These are phyloP conservation scores for Trachurus trachurus DNA, from an alignment of 2,797 vertebrate species.

Conservation along the genomic window DNA sequence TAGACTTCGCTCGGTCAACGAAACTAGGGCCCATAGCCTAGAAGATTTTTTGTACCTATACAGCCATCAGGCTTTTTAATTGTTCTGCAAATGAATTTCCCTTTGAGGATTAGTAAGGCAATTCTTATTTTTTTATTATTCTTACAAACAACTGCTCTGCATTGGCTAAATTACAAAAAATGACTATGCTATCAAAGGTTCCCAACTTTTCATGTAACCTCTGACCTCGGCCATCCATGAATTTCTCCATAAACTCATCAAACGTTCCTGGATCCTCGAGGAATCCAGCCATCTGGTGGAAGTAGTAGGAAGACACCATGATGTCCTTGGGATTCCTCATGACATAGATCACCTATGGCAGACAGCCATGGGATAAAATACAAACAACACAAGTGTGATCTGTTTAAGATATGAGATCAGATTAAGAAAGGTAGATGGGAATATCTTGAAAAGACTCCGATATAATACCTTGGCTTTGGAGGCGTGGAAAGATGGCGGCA, in stretches of 20 bases:
- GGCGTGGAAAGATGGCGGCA: conserved; percentile 83
- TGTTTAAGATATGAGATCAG: background rate
- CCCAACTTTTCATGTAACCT: background rate
- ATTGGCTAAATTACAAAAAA: background rate
- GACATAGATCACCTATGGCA: conserved; percentile 86
- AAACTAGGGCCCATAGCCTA: too few relatives aligned
- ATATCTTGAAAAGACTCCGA: background rate
- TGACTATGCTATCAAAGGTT: background rate
- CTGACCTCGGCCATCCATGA: conserved; percentile 83
- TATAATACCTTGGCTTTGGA: conserved; percentile 92
- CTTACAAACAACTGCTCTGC: background rate
- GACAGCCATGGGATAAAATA: background rate
- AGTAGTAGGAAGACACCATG: conserved; percentile 89
- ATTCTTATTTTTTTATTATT: too few relatives aligned
- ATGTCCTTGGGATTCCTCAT: conserved; percentile 90
- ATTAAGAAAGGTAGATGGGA: background rate
- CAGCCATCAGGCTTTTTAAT: too few relatives aligned
- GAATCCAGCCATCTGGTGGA: conserved; percentile 88
- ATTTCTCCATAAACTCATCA: conserved; percentile 87
- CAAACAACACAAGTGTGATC: background rate
- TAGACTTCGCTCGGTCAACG: too few relatives aligned
- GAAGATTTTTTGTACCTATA: too few relatives aligned
- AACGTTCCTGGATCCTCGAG: conserved; percentile 88
- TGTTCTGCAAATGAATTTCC: too few relatives aligned
- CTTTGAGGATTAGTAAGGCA: too few relatives aligned